phyloP scores from a whole-genome alignment of 2,113 vertebrate genomes.

The Plotosus lineatus region DNA sequence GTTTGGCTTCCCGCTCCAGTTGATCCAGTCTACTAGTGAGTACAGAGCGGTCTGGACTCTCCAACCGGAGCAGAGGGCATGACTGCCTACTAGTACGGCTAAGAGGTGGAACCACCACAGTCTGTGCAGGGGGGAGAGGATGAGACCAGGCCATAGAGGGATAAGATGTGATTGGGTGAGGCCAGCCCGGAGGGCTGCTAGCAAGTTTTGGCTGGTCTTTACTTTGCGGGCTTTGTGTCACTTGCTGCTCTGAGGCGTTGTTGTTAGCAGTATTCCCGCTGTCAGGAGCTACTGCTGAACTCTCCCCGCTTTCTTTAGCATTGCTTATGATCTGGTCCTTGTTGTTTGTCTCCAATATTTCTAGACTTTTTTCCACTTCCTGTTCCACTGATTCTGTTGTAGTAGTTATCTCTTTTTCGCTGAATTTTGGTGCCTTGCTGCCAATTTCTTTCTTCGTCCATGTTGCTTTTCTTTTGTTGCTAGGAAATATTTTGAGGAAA shows the following conservation, averaged over 20 bases:
- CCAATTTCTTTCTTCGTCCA: slow-evolving; percentile 4
- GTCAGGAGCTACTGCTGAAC: neutral
- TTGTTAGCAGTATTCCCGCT: neutral
- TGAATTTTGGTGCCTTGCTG: slow-evolving; percentile 50
- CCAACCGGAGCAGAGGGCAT: slow-evolving; percentile 24
- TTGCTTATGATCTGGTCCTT: neutral
- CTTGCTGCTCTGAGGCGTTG: slow-evolving; percentile 24
- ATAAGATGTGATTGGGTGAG: slow-evolving; percentile 16
- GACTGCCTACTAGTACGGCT: slow-evolving; percentile 51
- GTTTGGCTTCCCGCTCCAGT: slow-evolving; percentile 66
- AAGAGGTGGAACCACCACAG: slow-evolving; percentile 58
- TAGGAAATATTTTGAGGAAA: slow-evolving; percentile 30
- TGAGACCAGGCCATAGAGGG: slow-evolving; percentile 43
- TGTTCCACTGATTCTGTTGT: slow-evolving; percentile 5
- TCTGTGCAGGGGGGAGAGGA: slow-evolving; percentile 56
- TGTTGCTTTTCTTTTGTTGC: slow-evolving; percentile 60
- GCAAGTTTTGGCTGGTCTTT: slow-evolving; percentile 41
- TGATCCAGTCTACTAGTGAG: slow-evolving; percentile 57
- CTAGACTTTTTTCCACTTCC: slow-evolving; percentile 1
- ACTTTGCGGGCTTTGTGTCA: slow-evolving; percentile 10
- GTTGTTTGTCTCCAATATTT: slow-evolving; percentile 12
- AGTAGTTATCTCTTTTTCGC: neutral
- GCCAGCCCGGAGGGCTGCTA: slow-evolving; percentile 7
- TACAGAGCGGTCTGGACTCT: slow-evolving; percentile 48
- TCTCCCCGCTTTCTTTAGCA: slow-evolving; percentile 27